phyloP scores from a whole-genome alignment of 2,113 vertebrate genomes.

The Anser brachyrhynchus region DNA sequence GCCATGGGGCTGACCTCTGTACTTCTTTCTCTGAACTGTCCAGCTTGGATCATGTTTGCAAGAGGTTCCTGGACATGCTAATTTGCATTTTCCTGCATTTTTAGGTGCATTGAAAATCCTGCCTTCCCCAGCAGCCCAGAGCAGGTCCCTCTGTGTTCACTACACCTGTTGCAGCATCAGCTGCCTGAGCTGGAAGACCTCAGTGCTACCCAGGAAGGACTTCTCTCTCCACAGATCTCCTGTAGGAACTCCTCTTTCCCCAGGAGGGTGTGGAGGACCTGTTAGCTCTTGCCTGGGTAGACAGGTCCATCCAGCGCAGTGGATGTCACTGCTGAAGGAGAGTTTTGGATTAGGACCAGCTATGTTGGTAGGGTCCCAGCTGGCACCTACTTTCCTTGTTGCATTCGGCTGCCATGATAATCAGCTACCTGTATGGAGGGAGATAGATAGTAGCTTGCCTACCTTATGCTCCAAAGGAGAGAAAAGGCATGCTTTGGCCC shows the following conservation, averaged over 20 bases:
- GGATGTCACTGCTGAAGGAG: not conserved
- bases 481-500: not conserved
- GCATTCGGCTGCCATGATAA: not conserved
- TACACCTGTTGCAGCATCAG: not conserved
- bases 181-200: not conserved
- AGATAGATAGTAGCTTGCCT: not conserved
- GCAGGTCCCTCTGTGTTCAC: no score
- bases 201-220: no score
- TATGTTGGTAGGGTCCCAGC: not conserved
- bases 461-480: not conserved
- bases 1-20: not conserved
- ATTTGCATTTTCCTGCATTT: not conserved
- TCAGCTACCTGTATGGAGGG: not conserved
- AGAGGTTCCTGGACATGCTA: not conserved
- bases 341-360: not conserved
- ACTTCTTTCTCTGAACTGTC: not conserved
- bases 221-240: not conserved
- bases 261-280: not conserved
- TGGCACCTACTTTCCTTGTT: not conserved
- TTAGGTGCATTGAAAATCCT: not conserved
- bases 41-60: not conserved
- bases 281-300: not conserved
- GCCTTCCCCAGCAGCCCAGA: not conserved
- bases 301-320: no score
- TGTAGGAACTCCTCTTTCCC: not conserved